These are phyloP conservation scores for Phylloscopus trochiloides DNA, from an alignment of 2,113 vertebrate species.

Conservation along the genomic window DNA sequence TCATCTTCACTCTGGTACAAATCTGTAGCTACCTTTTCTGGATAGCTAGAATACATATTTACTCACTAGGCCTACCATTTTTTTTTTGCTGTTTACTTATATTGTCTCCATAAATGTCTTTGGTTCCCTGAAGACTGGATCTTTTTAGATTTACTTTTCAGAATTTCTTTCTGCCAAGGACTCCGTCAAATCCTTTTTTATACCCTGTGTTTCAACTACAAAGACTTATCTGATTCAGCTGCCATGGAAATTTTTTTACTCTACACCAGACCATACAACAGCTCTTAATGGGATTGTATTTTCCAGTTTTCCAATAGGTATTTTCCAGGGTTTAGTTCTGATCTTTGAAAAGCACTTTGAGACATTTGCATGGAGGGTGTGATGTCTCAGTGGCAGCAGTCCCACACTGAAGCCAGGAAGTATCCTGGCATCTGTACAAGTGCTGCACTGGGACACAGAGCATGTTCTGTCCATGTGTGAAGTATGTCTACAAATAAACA, in stretches of 20 bases:
- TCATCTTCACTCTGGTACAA: background rate
- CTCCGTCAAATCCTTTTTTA: background rate
- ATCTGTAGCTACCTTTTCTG: background rate
- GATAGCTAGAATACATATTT: background rate
- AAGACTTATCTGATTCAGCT: background rate
- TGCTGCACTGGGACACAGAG: accelerated
- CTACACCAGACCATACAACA: background rate
- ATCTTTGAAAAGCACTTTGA: background rate
- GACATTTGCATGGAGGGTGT: background rate
- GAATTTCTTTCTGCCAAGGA: background rate
- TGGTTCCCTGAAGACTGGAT: background rate
- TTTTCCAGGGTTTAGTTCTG: background rate
- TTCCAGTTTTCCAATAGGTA: background rate
- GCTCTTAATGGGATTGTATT: background rate
- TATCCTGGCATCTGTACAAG: background rate
- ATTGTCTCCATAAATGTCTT: background rate
- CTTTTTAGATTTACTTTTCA: background rate
- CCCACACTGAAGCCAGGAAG: background rate
- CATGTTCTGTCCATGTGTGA: background rate
- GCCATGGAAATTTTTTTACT: background rate
- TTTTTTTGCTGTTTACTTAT: background rate
- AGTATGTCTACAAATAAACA: background rate
- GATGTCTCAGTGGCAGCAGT: background rate
- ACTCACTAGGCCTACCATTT: background rate
- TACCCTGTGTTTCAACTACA: background rate